Percentiles rank a stretch among this genome's conserved stretches.
phyloP scores from a whole-genome alignment of 2,113 vertebrate genomes.

The Calypte anna region DNA sequence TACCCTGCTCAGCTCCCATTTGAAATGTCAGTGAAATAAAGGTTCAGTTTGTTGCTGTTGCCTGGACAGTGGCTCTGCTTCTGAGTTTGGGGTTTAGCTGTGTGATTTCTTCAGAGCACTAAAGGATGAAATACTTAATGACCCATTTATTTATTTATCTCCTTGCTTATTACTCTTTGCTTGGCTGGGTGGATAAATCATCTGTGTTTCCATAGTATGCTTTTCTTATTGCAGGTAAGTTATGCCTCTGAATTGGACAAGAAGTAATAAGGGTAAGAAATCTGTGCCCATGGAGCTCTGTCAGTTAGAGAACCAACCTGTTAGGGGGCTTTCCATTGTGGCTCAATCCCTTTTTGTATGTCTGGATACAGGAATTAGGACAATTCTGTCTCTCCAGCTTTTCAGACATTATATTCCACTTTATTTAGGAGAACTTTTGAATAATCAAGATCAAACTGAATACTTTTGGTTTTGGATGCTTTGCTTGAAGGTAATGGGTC shows the following conservation, averaged over 20 bases:
- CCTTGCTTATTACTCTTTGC: background rate
- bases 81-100: background rate
- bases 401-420: background rate
- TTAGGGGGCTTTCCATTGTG: accelerated
- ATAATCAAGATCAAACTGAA: background rate
- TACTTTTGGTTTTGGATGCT: background rate
- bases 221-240: background rate
- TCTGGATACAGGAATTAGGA: background rate
- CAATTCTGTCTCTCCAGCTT: background rate
- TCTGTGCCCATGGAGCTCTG: background rate
- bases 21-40: background rate
- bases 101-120: background rate
- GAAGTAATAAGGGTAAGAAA: background rate
- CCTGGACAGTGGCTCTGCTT: background rate
- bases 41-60: background rate
- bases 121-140: background rate
- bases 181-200: background rate
- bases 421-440: background rate
- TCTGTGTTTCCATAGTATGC: background rate
- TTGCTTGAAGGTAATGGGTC: background rate
- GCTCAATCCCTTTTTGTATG: background rate
- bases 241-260: background rate
- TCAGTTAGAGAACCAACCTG: background rate
- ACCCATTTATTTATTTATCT: background rate
- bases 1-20: background rate